Evolutionary conservation across 2,888 invertebrate species (phyloP).

Genomic region (Andrena bicolor): DNA sequence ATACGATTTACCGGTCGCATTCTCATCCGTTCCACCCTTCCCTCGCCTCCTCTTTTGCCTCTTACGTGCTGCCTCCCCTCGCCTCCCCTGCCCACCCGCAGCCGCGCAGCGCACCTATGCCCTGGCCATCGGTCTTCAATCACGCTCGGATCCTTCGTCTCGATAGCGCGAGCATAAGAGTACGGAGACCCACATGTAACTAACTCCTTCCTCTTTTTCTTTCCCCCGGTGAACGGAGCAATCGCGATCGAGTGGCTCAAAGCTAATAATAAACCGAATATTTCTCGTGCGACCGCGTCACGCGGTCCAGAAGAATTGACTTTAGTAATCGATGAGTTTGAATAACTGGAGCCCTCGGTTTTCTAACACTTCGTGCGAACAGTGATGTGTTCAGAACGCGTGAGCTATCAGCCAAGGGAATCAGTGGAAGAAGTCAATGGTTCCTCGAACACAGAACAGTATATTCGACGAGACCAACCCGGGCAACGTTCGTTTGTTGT

Average conservation of each 20-base stretch:
- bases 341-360: background rate
- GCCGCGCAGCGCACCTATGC: conserved; percentile 50
- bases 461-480: background rate
- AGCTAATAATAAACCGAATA: conserved; percentile 56
- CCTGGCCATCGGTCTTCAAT: conserved; percentile 71
- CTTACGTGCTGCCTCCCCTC: conserved; percentile 15
- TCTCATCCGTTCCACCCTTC: conserved; percentile 63
- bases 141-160: conserved; percentile 72
- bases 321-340: too few relatives aligned
- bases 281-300: conserved; percentile 19
- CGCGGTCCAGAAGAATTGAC: conserved; percentile 6
- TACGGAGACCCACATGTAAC: conserved; percentile 61
- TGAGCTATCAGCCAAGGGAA: too few relatives aligned
- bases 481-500: background rate
- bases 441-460: background rate
- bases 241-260: conserved; percentile 43
- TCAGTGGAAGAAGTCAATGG: background rate
- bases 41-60: conserved; percentile 11
- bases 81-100: background rate
- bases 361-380: too few relatives aligned
- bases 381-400: too few relatives aligned
- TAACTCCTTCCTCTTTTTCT: conserved; percentile 42
- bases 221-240: conserved; percentile 11
- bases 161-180: conserved; percentile 73
- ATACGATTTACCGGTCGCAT: conserved; percentile 76